These are phyloP conservation scores for Gryllus longicercus DNA, from an alignment of 2,888 invertebrate genomes.

Conservation along the genomic window DNA sequence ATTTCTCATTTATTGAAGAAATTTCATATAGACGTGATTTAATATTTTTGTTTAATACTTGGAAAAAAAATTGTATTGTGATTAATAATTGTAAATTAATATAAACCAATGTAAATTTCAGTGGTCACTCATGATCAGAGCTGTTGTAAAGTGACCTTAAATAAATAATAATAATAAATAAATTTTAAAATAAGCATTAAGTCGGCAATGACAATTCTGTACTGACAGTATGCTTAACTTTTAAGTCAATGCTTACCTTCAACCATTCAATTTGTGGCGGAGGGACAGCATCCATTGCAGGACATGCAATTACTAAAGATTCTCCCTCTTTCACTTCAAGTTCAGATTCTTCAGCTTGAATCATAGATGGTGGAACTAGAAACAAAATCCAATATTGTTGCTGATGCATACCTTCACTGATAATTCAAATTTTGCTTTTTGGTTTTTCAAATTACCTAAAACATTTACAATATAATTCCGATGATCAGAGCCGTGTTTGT, in stretches of 20 bases:
- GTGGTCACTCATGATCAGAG: too few species aligned
- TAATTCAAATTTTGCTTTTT: neutral
- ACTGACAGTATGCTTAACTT: too few species aligned
- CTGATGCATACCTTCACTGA: neutral
- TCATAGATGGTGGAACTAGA: slow-evolving; percentile 39
- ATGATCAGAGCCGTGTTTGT: slow-evolving; percentile 50
- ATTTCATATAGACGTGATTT: too few species aligned
- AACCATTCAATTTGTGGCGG: slow-evolving; percentile 40
- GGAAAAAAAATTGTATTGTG: too few species aligned
- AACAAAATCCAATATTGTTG: neutral
- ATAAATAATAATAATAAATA: too few species aligned
- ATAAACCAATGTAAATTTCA: too few species aligned
- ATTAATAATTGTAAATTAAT: too few species aligned
- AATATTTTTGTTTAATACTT: too few species aligned
- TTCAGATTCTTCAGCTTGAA: slow-evolving; percentile 30
- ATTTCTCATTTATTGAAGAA: too few species aligned
- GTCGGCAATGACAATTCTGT: too few species aligned
- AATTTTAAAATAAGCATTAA: too few species aligned
- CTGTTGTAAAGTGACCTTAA: too few species aligned
- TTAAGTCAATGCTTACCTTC: slow-evolving; percentile 37
- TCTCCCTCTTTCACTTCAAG: slow-evolving; percentile 40
- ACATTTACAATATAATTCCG: slow-evolving; percentile 42
- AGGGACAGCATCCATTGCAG: slow-evolving; percentile 39
- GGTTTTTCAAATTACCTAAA: slow-evolving; percentile 39
- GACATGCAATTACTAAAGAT: slow-evolving; percentile 41